Percentiles rank a stretch among this genome's conserved stretches.
Evolutionary conservation across 2,113 vertebrate species (phyloP).

Genomic region (Phasianus colchicus): DNA sequence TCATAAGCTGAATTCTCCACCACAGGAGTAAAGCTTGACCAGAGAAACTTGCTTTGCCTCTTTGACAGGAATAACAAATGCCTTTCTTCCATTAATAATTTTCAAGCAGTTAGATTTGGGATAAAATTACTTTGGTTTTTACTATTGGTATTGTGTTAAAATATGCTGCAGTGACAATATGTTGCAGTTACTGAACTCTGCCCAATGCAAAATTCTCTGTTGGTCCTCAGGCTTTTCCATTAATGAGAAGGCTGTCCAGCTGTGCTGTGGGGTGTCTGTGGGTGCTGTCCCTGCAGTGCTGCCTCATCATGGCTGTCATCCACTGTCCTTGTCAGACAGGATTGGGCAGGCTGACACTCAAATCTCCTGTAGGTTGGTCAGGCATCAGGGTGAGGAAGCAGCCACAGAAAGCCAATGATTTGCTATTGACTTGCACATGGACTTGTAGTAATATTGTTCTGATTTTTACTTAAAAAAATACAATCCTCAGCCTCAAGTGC

Average conservation of each 20-base stretch:
- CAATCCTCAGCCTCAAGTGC: not conserved
- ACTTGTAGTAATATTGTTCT: not conserved
- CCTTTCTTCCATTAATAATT: not conserved
- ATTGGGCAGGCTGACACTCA: not conserved
- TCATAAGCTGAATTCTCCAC: not conserved
- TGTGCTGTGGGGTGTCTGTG: not conserved
- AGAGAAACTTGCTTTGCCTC: not conserved
- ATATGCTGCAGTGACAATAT: not conserved
- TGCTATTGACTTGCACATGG: not conserved
- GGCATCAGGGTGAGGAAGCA: not conserved
- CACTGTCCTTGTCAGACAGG: not conserved
- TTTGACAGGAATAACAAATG: not conserved
- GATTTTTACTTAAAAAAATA: not conserved
- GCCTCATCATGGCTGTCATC: accelerated
- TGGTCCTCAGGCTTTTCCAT: not conserved
- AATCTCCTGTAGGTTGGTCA: not conserved
- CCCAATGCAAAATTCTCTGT: not conserved
- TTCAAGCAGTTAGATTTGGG: not conserved
- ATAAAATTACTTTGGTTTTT: not conserved
- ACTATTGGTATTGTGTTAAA: not conserved
- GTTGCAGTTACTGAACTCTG: not conserved
- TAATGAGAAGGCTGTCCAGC: not conserved
- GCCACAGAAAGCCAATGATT: accelerated
- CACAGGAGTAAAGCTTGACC: not conserved
- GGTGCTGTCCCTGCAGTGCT: not conserved